Evolutionary conservation across 2,113 vertebrate genomes (phyloP).

Genomic region (Sturnus vulgaris): DNA sequence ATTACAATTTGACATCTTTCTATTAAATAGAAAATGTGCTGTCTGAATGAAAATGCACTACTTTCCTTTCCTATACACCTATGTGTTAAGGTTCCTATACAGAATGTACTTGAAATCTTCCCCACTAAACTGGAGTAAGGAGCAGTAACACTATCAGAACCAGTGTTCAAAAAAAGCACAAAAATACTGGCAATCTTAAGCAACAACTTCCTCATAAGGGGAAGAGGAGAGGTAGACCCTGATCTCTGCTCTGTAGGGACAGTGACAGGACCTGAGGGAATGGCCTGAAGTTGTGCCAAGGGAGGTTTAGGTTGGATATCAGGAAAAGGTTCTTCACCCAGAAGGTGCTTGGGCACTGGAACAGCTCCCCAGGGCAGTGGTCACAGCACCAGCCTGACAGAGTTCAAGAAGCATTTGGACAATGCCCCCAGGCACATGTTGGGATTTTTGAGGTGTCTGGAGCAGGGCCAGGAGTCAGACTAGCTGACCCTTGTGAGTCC

Average conservation of each 20-base stretch:
- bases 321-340: background rate
- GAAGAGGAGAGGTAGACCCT: background rate
- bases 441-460: background rate
- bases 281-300: background rate
- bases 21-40: background rate
- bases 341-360: rapidly evolving
- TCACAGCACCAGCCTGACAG: background rate
- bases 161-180: background rate
- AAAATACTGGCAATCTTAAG: background rate
- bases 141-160: background rate
- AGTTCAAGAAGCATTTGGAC: rapidly evolving
- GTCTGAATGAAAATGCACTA: background rate
- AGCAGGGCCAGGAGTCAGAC: background rate
- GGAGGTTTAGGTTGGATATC: background rate
- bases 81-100: background rate
- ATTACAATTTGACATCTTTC: background rate
- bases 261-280: background rate
- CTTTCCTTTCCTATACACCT: background rate
- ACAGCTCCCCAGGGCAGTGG: background rate
- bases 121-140: background rate
- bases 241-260: background rate
- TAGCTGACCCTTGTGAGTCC: background rate
- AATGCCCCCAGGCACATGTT: background rate
- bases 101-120: background rate
- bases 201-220: rapidly evolving